phyloP scores from a whole-genome alignment of 1,140 invertebrate genomes.

The Leptinotarsa texana region DNA sequence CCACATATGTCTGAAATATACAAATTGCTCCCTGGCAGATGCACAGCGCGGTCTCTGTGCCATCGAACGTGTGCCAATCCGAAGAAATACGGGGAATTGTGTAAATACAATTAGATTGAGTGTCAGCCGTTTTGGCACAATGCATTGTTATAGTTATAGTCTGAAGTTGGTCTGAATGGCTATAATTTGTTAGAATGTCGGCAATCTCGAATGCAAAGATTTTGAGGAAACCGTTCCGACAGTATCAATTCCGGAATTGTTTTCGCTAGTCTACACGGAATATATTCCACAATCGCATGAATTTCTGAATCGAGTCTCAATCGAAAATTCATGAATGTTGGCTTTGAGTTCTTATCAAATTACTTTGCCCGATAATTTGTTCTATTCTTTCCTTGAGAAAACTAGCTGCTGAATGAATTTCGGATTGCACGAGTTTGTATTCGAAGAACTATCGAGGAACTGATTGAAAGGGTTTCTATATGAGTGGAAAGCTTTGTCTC shows the following conservation, averaged over 20 bases:
- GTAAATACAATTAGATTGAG: slow-evolving; percentile 50
- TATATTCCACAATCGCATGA: neutral
- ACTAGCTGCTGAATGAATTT: neutral
- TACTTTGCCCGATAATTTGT: neutral
- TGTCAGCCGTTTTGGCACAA: slow-evolving; percentile 39
- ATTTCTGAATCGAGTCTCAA: neutral
- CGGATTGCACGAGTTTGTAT: no score
- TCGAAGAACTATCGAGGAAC: no score
- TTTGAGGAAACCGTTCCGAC: slow-evolving; percentile 17
- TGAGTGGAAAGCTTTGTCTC: no score
- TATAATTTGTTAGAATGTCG: slow-evolving; percentile 33
- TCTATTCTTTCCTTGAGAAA: neutral
- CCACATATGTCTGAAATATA: slow-evolving; percentile 28
- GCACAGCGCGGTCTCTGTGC: neutral
- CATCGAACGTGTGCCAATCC: slow-evolving; percentile 32
- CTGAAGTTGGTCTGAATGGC: slow-evolving; percentile 32
- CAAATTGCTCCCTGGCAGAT: slow-evolving; percentile 5
- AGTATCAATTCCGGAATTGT: neutral
- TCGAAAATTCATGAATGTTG: neutral
- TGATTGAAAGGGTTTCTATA: no score
- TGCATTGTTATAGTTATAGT: slow-evolving; percentile 46
- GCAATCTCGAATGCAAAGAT: slow-evolving; percentile 21
- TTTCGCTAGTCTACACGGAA: slow-evolving; percentile 13
- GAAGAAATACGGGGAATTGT: slow-evolving; percentile 40
- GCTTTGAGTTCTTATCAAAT: neutral